A percentile compares a stretch with the other conserved stretches of the same genome.
phyloP scores from a whole-genome alignment of 37 sponge, comb jelly and placozoan species.

The Beroe ovata region DNA sequence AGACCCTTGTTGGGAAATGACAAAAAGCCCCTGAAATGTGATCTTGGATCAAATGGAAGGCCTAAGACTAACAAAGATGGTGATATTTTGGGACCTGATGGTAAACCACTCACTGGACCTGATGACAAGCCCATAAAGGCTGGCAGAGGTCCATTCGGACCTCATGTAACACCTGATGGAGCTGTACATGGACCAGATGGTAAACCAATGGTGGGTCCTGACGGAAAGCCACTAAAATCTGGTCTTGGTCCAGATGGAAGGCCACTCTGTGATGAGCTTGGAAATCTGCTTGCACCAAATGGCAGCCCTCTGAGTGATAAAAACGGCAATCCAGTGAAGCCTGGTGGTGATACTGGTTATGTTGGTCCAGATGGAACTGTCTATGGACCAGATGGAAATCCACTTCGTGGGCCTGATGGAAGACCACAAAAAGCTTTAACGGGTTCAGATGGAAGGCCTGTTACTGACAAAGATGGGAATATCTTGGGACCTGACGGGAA shows the following conservation, averaged over 20 bases:
- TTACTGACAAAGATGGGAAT: conserved; percentile 61
- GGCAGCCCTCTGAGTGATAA: conserved; percentile 50
- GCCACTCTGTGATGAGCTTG: conserved; percentile 40
- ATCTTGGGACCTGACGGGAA: conserved; percentile 61
- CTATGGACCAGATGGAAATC: conserved; percentile 67
- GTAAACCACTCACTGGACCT: conserved; percentile 53
- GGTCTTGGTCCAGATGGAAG: conserved; percentile 65
- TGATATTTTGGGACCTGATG: conserved; percentile 55
- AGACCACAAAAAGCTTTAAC: conserved; percentile 25
- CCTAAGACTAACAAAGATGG: conserved; percentile 37
- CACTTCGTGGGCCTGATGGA: conserved; percentile 47
- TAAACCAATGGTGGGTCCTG: conserved; percentile 56
- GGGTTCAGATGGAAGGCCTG: conserved; percentile 41
- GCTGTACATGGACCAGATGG: conserved; percentile 54
- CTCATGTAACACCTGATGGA: conserved; percentile 22
- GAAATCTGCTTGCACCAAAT: conserved; percentile 60
- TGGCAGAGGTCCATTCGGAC: conserved; percentile 51
- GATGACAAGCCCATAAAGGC: conserved; percentile 53
- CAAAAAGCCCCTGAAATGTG: conserved; percentile 59
- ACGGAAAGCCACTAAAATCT: conserved; percentile 43
- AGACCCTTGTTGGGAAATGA: conserved; percentile 43
- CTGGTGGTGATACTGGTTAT: conserved; percentile 22
- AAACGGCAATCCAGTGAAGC: conserved; percentile 52
- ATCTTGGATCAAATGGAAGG: conserved; percentile 49
- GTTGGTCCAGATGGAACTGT: conserved; percentile 66